A percentile compares a stretch with the other conserved stretches of the same genome.
Conservation (phyloP, 2,113 vertebrate species). For the Dromas ardeola region DNA sequence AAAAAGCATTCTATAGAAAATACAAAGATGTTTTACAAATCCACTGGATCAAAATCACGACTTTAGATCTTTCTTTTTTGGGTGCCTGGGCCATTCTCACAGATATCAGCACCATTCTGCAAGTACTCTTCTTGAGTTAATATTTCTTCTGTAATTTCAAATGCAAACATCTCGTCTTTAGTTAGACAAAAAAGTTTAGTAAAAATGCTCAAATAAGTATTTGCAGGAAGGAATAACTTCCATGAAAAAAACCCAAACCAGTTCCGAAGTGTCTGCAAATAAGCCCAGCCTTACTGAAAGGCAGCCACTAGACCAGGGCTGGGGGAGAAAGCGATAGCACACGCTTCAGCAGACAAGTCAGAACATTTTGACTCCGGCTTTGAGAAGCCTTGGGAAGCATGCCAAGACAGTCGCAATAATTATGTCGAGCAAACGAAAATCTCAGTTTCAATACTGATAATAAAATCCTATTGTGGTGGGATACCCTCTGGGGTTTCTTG, state of each 20-base stretch:
- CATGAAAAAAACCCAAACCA: neutral
- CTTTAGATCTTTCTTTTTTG: neutral
- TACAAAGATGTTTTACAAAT: neutral
- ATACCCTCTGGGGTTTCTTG: neutral
- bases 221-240: neutral
- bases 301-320: neutral
- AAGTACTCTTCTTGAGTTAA: neutral
- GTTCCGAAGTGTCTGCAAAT: neutral
- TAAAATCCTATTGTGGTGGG: neutral
- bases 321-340: neutral
- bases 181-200: neutral
- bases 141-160: neutral
- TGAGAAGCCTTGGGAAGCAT: neutral
- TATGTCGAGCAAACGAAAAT: neutral
- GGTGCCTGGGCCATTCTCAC: neutral
- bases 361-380: neutral
- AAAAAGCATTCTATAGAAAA: neutral
- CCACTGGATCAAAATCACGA: neutral
- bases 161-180: neutral
- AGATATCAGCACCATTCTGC: neutral
- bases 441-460: neutral
- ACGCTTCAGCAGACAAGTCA: neutral
- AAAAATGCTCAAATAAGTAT: neutral
- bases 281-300: neutral
- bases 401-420: neutral